Evolutionary conservation across 2,888 invertebrate genomes (phyloP), one percentile per base, ranked within the genome.

Genomic region (Stenodema calcarata): DNA sequence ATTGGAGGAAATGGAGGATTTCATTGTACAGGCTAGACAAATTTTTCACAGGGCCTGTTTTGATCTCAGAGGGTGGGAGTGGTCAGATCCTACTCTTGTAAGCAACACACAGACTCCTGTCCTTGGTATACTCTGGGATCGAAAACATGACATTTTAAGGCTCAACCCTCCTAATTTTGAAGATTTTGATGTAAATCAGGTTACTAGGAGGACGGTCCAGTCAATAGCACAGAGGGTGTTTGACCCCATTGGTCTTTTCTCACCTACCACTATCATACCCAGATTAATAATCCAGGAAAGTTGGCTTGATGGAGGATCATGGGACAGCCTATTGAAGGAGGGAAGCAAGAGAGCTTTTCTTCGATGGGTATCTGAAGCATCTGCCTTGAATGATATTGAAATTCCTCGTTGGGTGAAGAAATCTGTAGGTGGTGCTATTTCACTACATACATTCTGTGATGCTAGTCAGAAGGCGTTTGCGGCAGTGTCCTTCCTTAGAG

Each of bases 391-490:
- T n/a, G n/a, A n/a, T n/a, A n/a, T n/a, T n/a, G n/a, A n/a, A n/a
- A n/a, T n/a, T n/a, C n/a, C n/a, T n/a, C n/a, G n/a, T n/a, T n/a
- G n/a, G n/a, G n/a, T n/a, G n/a, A n/a, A n/a, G n/a, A n/a, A n/a
- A n/a, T n/a, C n/a, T n/a, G n/a, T n/a, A n/a, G n/a, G n/a, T n/a
- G n/a, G n/a, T n/a, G n/a, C n/a, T n/a, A n/a, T n/a, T n/a, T n/a
- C n/a, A n/a, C n/a, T n/a, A n/a, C n/a, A n/a, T n/a, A n/a, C n/a
- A n/a, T n/a, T 90, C 87, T 87, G 87, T 35, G 90, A 91, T 81
- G 90, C 90, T 0, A 89, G 90, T 54, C 86, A 88, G 62, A 2
- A 27, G 7, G 90, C 90, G 0, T 90, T 90, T 80, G 90, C 90
- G 0, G 88, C 90, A 0, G 89, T 87, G 14, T 82, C 90, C 75